Base-by-base conservation (phyloP, 1,140 invertebrate genomes). In the Yoshiicerus persimilis region DNA sequence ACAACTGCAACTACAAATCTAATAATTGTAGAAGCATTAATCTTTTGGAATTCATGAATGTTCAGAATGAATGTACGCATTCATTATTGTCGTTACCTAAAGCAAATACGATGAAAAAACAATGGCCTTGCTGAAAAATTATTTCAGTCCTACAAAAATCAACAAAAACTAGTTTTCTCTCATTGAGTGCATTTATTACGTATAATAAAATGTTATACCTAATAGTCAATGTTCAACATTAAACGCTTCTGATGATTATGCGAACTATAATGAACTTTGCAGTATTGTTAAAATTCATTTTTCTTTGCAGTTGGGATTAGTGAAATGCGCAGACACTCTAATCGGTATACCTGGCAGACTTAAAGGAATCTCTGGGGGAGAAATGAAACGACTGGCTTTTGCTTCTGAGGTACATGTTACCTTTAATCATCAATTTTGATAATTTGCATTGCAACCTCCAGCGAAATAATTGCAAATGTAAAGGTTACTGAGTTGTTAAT, bases 311-410 rank as follows among this genome's bases (percentile, higher is more conserved):
- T 93, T 99, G 85, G 96, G 96, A 8, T 93, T 99, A 77, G 94
- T 93, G 75, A 97, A 97, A 93, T 98, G 97, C 92, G 95, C 95
- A 93, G 95, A 97, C 90, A 98, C 97, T 20, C 93, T 96, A 16
- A 99, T 99, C 89, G 97, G 97, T 2, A 95, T 96, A 88, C 95
- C 96, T 0, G 97, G 97, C 1, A 93, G 95, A 77, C 92, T 97
- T 0, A 98, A 98, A 93, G 97, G 98, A 0, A 96, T 99, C 36
- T 99, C 98, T 0, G 98, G 98, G 23, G 98, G 98, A 0, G 98
- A 99, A 93, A 96, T 96, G 93, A 99, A 98, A 92, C 94, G 98
- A 90, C 93, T 99, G n/a, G 96, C 98, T 0, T 99, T 99, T 93
- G 98, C 98, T 36, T 97, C 97, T 0, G 98, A 99, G 94, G 97